Percentiles rank a stretch among this genome's conserved stretches.
Evolutionary conservation across 2,113 vertebrate species (phyloP).

Genomic region (Murina feae): DNA sequence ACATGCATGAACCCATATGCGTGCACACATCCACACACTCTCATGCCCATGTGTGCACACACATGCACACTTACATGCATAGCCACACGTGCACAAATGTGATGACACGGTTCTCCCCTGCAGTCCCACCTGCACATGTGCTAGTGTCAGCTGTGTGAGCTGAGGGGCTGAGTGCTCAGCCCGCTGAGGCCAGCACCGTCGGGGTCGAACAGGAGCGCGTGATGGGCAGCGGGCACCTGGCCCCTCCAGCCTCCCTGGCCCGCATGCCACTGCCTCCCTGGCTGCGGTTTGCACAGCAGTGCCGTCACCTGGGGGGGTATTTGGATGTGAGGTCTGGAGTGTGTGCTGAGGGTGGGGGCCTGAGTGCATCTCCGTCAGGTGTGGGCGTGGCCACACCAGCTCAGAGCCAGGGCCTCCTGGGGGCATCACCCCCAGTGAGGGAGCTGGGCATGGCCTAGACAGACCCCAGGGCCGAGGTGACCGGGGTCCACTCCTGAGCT

Average conservation of each 20-base stretch:
- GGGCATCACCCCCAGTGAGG: not conserved
- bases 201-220: fast-evolving
- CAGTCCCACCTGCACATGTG: not conserved
- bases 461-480: not conserved
- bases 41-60: not conserved
- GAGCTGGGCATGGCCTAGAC: not conserved
- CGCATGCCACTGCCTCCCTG: not conserved
- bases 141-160: not conserved
- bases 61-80: not conserved
- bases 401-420: not conserved
- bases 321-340: fast-evolving
- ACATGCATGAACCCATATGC: too few relatives aligned
- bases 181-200: not conserved
- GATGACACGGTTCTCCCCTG: too few relatives aligned
- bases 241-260: not conserved
- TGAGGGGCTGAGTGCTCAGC: not conserved
- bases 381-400: fast-evolving
- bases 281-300: fast-evolving
- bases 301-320: fast-evolving
- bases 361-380: not conserved
- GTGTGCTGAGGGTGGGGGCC: not conserved
- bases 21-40: not conserved
- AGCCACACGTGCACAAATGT: not conserved
- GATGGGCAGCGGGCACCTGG: fast-evolving
- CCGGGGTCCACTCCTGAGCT: not conserved